Conservation (phyloP, 2,888 invertebrate species). For the Drosophila tripunctata region DNA sequence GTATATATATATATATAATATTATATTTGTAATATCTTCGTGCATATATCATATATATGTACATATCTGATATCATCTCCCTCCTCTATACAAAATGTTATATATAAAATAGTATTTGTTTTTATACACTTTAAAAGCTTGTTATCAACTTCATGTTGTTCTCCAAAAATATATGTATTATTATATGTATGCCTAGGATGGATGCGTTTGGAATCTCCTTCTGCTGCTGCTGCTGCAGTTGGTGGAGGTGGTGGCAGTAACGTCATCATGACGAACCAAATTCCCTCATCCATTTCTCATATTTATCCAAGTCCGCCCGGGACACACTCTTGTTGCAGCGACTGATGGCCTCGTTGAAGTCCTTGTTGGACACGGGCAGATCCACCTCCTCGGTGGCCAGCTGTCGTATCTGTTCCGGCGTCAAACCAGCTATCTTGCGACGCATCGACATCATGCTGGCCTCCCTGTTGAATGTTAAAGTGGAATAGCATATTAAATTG, state of each 20-base stretch:
- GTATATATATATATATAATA: constrained; percentile 51
- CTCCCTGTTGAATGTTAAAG: no score
- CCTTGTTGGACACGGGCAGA: constrained; percentile 95
- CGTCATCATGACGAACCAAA: constrained; percentile 88
- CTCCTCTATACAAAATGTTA: constrained; percentile 59
- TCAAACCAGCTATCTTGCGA: constrained; percentile 95
- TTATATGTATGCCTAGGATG: constrained; percentile 44
- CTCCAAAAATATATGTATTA: constrained; percentile 56
- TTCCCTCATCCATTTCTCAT: constrained; percentile 98
- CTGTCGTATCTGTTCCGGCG: constrained; percentile 96
- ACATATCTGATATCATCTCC: constrained; percentile 36
- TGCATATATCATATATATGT: constrained; percentile 48
- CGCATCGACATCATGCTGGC: constrained; percentile 99
- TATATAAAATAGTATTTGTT: constrained; percentile 68
- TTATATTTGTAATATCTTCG: constrained; percentile 16
- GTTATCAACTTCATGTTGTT: constrained; percentile 45
- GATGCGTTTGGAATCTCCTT: constrained; percentile 19
- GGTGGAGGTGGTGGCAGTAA: constrained; percentile 12
- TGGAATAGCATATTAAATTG: neutral
- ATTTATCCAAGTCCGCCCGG: constrained; percentile 96
- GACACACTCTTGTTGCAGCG: constrained; percentile 99
- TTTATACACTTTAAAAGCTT: constrained; percentile 68
- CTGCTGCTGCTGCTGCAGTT: no score
- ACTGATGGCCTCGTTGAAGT: constrained; percentile 96
- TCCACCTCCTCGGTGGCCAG: constrained; percentile 97